Evolutionary conservation across 2,888 invertebrate species (phyloP).

Genomic region (Melinopterus prodromus): DNA sequence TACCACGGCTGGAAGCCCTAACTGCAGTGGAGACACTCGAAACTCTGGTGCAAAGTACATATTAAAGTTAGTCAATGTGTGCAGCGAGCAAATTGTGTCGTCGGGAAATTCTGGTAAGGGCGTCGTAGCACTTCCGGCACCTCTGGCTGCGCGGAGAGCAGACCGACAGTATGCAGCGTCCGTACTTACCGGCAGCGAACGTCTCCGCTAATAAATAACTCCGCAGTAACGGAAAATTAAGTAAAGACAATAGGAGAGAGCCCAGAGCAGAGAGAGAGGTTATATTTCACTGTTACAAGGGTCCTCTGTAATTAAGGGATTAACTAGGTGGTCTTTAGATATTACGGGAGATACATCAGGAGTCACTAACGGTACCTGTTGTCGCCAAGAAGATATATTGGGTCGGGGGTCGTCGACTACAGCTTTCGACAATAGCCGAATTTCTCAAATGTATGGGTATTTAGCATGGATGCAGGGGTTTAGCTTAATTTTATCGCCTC

Average conservation of each 20-base stretch:
- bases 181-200: slow-evolving; percentile 16
- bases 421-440: neutral
- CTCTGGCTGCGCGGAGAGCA: neutral
- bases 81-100: neutral
- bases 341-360: slow-evolving; percentile 38
- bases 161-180: neutral
- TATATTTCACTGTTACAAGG: slow-evolving; percentile 38
- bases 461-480: neutral
- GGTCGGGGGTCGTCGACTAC: neutral
- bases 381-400: slow-evolving; percentile 29
- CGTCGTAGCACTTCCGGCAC: neutral
- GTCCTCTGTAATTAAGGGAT: slow-evolving; percentile 35
- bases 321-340: slow-evolving; percentile 38
- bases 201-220: slow-evolving; percentile 32
- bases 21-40: slow-evolving; percentile 4
- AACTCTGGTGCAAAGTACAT: slow-evolving; percentile 4
- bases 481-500: too few species aligned
- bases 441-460: neutral
- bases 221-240: slow-evolving; percentile 36
- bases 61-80: neutral
- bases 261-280: slow-evolving; percentile 25
- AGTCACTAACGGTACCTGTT: slow-evolving; percentile 33
- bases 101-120: neutral
- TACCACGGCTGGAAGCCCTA: neutral
- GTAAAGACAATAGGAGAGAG: slow-evolving; percentile 33